Evolutionary conservation across 2,797 vertebrate genomes (phyloP), one percentile per base, ranked within the genome.

Genomic region (Poecilia gillii): DNA sequence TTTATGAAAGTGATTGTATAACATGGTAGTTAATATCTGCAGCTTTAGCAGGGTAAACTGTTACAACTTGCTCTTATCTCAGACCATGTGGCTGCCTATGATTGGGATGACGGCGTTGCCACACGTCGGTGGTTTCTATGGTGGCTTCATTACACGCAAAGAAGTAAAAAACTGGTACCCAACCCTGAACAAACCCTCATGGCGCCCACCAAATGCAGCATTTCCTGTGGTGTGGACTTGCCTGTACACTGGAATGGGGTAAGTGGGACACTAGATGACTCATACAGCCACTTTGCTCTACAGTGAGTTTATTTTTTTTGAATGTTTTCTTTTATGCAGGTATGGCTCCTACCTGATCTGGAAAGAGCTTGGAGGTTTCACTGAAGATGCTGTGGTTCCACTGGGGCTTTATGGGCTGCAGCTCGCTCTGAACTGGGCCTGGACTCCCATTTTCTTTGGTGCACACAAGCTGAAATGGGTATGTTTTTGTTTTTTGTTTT

Each of bases 281-380:
- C 20, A 9, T 36, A 6, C 9, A 46, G 72, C 49, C 25, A 4
- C 13, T 13, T 6, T 68, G 11, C 4, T 74, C 43, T 12, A 62
- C 2, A 57, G 8, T 12, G 0, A 33, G 5, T 1, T 75, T 45
- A 16, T 28, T 0, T 76, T 43, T 74, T 46, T n/a, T 45, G 49
- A 7, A 51, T 45, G 3, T 6, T 3, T 16, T 14, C 5, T 45
- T 3, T 14, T 14, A 16, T 71, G 68, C 75, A 98, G 98, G 14
- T 98, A 98, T 1, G 96, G 96, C 59, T 99, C 98, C 68, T 99
- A 98, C 89, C 92, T 98, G 90, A 91, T 99, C 6, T 99, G 97
- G 97, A 97, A 95, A 3, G 96, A 97, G 78, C 95, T 98, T 43
- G 97, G 96, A 0, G 97, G 97, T 82, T 97, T 97, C 78, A 95